Conservation (phyloP, 2,797 vertebrate genomes). For the Pseudochromis fuscus region DNA sequence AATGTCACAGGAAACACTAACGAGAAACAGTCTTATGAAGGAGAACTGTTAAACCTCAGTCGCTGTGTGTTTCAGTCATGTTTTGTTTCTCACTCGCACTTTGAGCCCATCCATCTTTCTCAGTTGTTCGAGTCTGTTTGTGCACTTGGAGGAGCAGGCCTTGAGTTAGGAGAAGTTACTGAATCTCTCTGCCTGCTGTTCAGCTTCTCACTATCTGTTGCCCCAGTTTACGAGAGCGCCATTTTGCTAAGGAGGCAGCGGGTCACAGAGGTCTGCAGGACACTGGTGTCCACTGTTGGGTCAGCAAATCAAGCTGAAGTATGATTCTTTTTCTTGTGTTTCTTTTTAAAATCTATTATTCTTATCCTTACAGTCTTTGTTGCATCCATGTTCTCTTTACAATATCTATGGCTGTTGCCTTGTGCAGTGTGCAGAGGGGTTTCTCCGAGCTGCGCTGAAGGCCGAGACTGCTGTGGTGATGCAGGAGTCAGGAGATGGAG, state of each 20-base stretch:
- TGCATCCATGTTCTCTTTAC: background rate
- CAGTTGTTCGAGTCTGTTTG: slow-evolving; percentile 91
- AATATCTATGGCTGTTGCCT: slow-evolving; percentile 2
- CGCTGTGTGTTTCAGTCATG: slow-evolving; percentile 86
- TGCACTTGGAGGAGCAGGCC: slow-evolving; percentile 76
- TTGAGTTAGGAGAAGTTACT: slow-evolving; percentile 85
- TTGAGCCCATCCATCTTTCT: slow-evolving; percentile 90
- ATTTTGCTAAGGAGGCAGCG: slow-evolving; percentile 83
- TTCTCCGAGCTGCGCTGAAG: slow-evolving; percentile 87
- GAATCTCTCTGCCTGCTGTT: slow-evolving; percentile 89
- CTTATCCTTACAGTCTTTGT: background rate
- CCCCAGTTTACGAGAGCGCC: slow-evolving; percentile 88
- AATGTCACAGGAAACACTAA: slow-evolving; percentile 69
- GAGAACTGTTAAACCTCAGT: slow-evolving; percentile 87
- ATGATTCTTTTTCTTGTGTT: background rate
- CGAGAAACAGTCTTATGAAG: slow-evolving; percentile 81
- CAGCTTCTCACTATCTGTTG: slow-evolving; percentile 88
- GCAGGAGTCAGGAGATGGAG: slow-evolving; percentile 82
- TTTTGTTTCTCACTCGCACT: slow-evolving; percentile 68
- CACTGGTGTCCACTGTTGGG: slow-evolving; percentile 87
- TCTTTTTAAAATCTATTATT: background rate
- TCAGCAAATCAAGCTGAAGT: slow-evolving; percentile 87
- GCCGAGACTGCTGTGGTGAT: slow-evolving; percentile 81
- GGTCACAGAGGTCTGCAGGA: slow-evolving; percentile 86
- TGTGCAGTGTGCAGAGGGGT: slow-evolving; percentile 89